Evolutionary conservation across 1,140 invertebrate genomes (phyloP), one percentile per base, ranked within the genome.

Genomic region (Himalopsyche phryganea): DNA sequence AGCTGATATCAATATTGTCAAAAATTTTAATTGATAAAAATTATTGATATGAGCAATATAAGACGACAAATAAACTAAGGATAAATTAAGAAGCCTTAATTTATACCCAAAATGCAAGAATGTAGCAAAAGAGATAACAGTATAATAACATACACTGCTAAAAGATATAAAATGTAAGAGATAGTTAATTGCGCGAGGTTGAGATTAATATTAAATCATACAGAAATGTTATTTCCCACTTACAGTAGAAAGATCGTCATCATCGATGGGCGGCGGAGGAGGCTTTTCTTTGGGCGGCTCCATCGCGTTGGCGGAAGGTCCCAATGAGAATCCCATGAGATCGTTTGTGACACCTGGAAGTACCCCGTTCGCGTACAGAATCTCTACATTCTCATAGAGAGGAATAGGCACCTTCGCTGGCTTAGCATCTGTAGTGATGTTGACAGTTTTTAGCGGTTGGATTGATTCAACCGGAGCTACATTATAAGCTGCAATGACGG

Each of bases 211-310:
- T n/a, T n/a, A n/a, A n/a, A n/a, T n/a, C n/a, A n/a, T n/a, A n/a
- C n/a, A n/a, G n/a, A n/a, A n/a, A n/a, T n/a, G n/a, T 28, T 28
- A 28, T 5, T 28, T 9, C 3, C 9, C 23, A 52, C 61, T 56
- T 59, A 63, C 61, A 51, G 19, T n/a, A 14, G 33, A 28, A 32
- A 62, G 50, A 44, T 64, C 66, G 44, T 68, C 70, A 58, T 77
- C 76, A 32, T 87, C 85, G 1, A 81, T 78, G 0, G 90, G 89
- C 14, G 89, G 89, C n/a, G 90, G 90, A 11, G 90, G 90, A 41
- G 90, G 90, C 71, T 91, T 92, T 67, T 89, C 89, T 67, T 90
- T 91, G 1, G 90, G 90, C 3, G 90, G 90, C 69, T 90, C 86
- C 61, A 88, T 67, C 47, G 77, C 82, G 52, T 80, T 83, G 9